Conservation (phyloP, 2,113 vertebrate genomes). For the Leiothrix lutea region DNA sequence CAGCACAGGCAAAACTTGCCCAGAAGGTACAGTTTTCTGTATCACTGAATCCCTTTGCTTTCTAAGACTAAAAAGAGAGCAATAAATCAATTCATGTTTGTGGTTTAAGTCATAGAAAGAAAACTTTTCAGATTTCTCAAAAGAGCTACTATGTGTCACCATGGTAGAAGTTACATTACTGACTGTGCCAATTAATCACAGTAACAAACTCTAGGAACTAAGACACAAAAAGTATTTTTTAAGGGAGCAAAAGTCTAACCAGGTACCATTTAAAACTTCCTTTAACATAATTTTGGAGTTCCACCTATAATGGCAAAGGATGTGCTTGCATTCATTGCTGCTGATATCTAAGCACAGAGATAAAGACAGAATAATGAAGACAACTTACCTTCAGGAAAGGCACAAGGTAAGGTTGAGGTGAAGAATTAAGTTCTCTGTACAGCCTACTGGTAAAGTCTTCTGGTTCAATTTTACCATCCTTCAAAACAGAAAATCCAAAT, state of each 20-base stretch:
- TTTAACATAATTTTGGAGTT: background rate
- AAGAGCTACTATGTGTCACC: background rate
- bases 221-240: background rate
- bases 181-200: background rate
- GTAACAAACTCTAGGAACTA: background rate
- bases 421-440: constrained; percentile 96
- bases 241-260: background rate
- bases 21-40: background rate
- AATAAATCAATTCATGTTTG: background rate
- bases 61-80: background rate
- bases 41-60: background rate
- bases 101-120: background rate
- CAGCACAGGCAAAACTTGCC: background rate
- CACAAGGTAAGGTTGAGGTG: constrained; percentile 98
- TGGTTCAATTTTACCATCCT: constrained; percentile 95
- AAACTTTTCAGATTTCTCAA: background rate
- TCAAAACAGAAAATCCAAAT: constrained; percentile 2
- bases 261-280: background rate
- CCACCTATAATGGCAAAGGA: background rate
- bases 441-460: constrained; percentile 97
- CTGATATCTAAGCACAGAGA: background rate
- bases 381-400: constrained; percentile 94
- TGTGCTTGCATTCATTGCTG: background rate
- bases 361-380: background rate
- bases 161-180: background rate